Base-by-base conservation (phyloP, 2,888 invertebrate species). In the Dryobota labecula region DNA sequence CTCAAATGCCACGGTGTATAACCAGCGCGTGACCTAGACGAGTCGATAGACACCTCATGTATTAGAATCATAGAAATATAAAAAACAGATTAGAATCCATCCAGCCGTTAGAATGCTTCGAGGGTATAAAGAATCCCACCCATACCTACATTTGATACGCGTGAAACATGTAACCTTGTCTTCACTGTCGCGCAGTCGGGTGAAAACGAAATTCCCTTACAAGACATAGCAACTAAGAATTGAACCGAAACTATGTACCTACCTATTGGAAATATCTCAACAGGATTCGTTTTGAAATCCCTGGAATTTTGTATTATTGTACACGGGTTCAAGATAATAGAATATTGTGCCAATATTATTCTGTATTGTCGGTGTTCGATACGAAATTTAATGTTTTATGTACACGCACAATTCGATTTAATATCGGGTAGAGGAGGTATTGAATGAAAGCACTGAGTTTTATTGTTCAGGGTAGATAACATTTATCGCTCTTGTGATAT, bases 251-350 rank as follows among this genome's bases (percentile, higher is more conserved):
- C 68, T 56, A 78, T 64, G 27, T n/a, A 38, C 30, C 24, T n/a
- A 38, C 30, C 24, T 74, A 80, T 68, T 76, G 64, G 64, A 62
- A 76, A 67, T 70, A 76, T 53, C 33, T 68, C 49, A 33, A 57
- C 58, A 68, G 57, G 60, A 70, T 69, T 70, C 70, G 64, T 49
- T 45, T 66, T 65, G 65, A 57, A 82, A 76, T 78, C 63, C 45
- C 6, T n/a, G 63, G 75, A 80, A 81, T 74, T 73, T 68, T 54
- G 53, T 84, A 75, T 84, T 77, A 70, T 74, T 81, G 73, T 67
- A 27, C 38, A 27, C 11, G 15, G 47, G 56, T 66, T 65, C 45
- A 30, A 60, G 69, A 60, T 71, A 76, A 78, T 66, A 62, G 64
- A 72, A 78, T 72, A 58, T 58, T 51, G 65, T 51, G 43, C 68